Base-by-base conservation (phyloP, 1,140 invertebrate genomes). In the Camponotus floridanus region DNA sequence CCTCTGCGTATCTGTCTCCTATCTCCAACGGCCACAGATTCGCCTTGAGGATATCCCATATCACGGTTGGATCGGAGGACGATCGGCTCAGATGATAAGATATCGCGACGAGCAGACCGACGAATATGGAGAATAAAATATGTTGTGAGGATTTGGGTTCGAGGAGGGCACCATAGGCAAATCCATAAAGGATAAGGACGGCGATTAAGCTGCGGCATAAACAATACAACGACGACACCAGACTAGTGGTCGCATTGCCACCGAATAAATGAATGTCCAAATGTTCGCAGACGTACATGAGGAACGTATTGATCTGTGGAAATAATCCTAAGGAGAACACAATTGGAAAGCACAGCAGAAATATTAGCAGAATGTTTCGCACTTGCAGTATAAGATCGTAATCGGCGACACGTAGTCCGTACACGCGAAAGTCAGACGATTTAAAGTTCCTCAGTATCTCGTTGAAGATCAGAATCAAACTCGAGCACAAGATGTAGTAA, bases 201-300 rank as follows among this genome's bases (percentile, higher is more conserved):
- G 98, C 97, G 3, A 98, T 91, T 11, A 98, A 91, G 87, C 98
- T 99, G 70, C 98, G 96, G 21, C 97, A 94, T 0, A 99, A 94
- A 93, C 98, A 98, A 93, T 99, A 99, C 13, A 98, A 95, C 0
- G 98, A 97, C 42, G 98, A 98, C 7, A 97, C 95, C 0, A 99
- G 95, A 95, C 98, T 98, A 31, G 98, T 98, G 7, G 98, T 98
- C 0, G 98, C 99, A 93, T 98, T 99, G 4, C 99, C 99, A 33
- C 99, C 99, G 95, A 99, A 99, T 0, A 99, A 92, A 95, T 99
- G 98, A 95, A 99, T 99, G 91, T 99, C 99, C 18, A 99, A 95
- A 95, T 99, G 99, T 94, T 99, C 99, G 86, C 99, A 96, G 13
- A 99, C 94, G 94, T 99, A 99, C 97, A 99, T 98, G 3, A 98